Base-by-base conservation (phyloP, 2,888 invertebrate genomes). In the Phania funesta region DNA sequence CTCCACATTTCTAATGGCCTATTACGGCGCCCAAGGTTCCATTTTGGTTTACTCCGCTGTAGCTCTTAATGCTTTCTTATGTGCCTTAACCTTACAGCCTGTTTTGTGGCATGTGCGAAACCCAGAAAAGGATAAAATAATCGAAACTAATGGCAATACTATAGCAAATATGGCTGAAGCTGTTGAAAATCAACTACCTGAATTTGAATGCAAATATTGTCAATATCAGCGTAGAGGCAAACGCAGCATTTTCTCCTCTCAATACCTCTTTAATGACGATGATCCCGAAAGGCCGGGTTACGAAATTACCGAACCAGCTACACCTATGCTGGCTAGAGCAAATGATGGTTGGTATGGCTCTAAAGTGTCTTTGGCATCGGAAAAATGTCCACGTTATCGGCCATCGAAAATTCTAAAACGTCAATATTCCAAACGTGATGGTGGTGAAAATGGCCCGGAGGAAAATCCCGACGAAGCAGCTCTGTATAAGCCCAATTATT, bases 1-100 rank as follows among this genome's bases (percentile, higher is more conserved):
- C 24, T 93, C 95, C 50, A 95, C 94, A 8, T 89, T 91, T 9
- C 87, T 95, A 8, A 91, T 94, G 87, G 90, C 91, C 0, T 85
- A 89, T 16, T 95, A 94, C 84, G 95, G 94, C 0, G 93, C 94
- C 85, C 92, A 93, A 76, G 95, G 95, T 48, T 93, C 94, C 0
- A 92, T 94, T 71, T 88, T 95, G n/a, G 91, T 96, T 22, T 93
- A 94, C 84, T 92, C 94, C 6, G 95, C 93, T 0, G 91, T 95
- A 70, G 92, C 94, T 0, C 90, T 95, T 58, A 94, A 96, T 87
- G 93, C 95, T 0, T 88, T 95, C 46, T 92, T 93, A 13, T 94
- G 94, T 83, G 93, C 94, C 0, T 90, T 95, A 38, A 90, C 95
- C 18, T 88, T 95, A 16, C 95, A 95, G 86, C 96, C 96, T 3